Percentiles rank a stretch among this genome's conserved stretches.
Evolutionary conservation across 2,113 vertebrate species (phyloP).

Genomic region (Bos indicus): DNA sequence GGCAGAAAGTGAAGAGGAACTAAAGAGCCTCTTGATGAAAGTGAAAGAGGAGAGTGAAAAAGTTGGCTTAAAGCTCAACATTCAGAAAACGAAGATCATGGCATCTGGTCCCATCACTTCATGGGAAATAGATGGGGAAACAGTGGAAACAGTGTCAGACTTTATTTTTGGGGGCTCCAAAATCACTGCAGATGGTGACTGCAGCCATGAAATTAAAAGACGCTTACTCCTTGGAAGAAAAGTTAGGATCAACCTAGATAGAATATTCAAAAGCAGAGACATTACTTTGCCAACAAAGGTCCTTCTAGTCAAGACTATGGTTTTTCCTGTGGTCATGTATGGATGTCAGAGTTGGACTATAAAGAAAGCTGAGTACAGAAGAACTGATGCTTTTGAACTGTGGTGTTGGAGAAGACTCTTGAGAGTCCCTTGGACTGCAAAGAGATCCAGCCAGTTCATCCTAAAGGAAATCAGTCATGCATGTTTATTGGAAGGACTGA

Average conservation of each 20-base stretch:
- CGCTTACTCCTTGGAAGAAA: background rate
- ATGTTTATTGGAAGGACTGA: background rate
- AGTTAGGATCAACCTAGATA: background rate
- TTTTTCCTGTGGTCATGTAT: background rate
- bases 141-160: background rate
- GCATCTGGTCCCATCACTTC: background rate
- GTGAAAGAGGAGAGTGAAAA: background rate
- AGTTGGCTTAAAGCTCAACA: background rate
- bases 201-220: background rate
- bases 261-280: background rate
- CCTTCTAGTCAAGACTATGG: background rate
- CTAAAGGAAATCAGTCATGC: background rate
- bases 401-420: background rate
- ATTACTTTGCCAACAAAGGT: background rate
- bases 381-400: background rate
- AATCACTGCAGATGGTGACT: background rate
- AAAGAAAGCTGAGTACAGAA: background rate
- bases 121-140: background rate
- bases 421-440: background rate
- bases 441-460: background rate
- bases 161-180: rapidly evolving
- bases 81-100: background rate
- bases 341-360: background rate
- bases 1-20: background rate
- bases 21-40: background rate